Evolutionary conservation across 2,113 vertebrate genomes (phyloP), one percentile per base, ranked within the genome.

Genomic region (Euleptes europaea): DNA sequence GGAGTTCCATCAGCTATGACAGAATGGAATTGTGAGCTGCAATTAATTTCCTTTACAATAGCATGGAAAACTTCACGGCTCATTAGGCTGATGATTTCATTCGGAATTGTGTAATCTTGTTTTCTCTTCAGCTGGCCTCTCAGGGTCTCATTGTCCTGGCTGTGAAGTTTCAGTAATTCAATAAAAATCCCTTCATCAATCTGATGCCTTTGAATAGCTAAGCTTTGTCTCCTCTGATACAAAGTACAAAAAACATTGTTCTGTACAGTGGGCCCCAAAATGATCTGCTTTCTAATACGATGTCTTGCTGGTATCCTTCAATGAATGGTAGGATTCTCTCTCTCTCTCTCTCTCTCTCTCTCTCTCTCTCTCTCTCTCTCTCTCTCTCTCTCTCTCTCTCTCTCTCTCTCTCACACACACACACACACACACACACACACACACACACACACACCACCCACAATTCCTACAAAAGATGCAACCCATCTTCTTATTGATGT

Each of bases 101-200:
- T 95, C 88, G 86, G 95, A 91, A 93, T 69, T 84, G 93, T 95
- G 94, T 96, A 94, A 96, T 95, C 94, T 95, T 91, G 92, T 95
- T 95, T 95, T 94, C 91, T 94, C 94, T 96, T 92, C 93, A 88
- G 84, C 93, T 77, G 85, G 94, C 94, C 95, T 96, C 94, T 94
- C 60, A 65, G 93, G 90, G 86, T 65, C 87, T 91, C 88, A 93
- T 87, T 94, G 93, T 96, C 92, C 91, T 88, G 88, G 67, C 82
- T 66, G 89, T 44, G 91, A 91, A 90, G 95, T 91, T 92, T 89
- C 86, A 80, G 90, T 91, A 88, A 92, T 94, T 90, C 89, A 89
- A 87, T 87, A 88, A 88, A 83, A 92, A 82, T 92, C 82, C 90
- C 88, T 49, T 88, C 71, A 84, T 94, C 84, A 81, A 92, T 94